Conservation (phyloP, 2,888 invertebrate genomes). For the Cantharis lateralis region DNA sequence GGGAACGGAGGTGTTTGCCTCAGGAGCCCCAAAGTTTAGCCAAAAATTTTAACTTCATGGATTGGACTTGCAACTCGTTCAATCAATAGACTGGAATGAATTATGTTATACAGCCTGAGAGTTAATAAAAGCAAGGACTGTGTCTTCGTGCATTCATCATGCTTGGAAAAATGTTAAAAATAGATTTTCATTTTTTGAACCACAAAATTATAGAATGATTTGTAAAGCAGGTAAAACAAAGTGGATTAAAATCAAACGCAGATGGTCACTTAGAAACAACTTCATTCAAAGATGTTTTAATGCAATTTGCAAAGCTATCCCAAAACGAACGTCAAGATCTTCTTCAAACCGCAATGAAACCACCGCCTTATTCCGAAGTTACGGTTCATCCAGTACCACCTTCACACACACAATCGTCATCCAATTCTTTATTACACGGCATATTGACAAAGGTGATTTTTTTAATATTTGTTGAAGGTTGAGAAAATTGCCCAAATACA, state of each 20-base stretch:
- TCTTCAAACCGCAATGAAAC: conserved; percentile 53
- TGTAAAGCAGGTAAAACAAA: conserved; percentile 43
- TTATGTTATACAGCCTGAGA: background rate
- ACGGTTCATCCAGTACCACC: conserved; percentile 72
- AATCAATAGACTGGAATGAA: background rate
- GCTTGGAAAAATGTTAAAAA: background rate
- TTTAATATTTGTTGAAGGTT: background rate
- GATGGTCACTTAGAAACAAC: conserved; percentile 54
- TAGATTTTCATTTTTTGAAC: background rate
- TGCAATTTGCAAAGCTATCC: conserved; percentile 72
- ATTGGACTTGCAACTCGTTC: background rate
- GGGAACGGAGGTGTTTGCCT: background rate
- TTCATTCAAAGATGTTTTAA: conserved; percentile 74
- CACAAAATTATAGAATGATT: conserved; percentile 1
- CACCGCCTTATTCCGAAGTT: conserved; percentile 77
- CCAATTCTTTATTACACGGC: conserved; percentile 73
- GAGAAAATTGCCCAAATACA: background rate
- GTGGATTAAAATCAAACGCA: conserved; percentile 58
- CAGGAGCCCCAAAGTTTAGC: background rate
- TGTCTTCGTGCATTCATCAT: background rate
- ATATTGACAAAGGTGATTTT: conserved; percentile 70
- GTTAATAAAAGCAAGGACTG: background rate
- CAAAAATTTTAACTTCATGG: background rate
- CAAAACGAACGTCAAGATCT: conserved; percentile 58
- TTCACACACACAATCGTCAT: conserved; percentile 55